A percentile compares a stretch with the other conserved stretches of the same genome.
These are phyloP conservation scores for Leptinotarsa haldemani DNA, from an alignment of 2,888 invertebrate species.

Conservation along the genomic window DNA sequence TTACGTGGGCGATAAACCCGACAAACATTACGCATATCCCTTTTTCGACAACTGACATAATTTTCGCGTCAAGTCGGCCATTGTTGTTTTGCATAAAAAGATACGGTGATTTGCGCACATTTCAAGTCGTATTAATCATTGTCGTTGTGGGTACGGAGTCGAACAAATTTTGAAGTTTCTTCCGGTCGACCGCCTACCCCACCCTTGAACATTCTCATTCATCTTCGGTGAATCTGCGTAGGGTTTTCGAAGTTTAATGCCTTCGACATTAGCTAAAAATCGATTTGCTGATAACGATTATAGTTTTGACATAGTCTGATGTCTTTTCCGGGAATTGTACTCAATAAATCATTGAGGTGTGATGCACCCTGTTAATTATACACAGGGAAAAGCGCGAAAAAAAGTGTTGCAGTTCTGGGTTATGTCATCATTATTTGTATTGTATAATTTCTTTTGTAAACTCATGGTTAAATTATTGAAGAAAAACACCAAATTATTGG, in stretches of 20 bases:
- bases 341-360: too few relatives aligned
- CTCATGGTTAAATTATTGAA: too few relatives aligned
- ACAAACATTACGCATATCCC: constrained; percentile 27
- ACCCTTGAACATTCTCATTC: constrained; percentile 28
- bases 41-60: constrained; percentile 33
- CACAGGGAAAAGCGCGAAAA: too few relatives aligned
- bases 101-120: constrained; percentile 45
- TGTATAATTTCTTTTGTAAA: too few relatives aligned
- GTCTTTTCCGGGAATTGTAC: too few relatives aligned
- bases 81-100: constrained; percentile 41
- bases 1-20: constrained; percentile 20
- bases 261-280: not conserved
- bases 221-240: constrained; percentile 19
- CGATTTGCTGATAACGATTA: too few relatives aligned
- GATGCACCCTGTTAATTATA: too few relatives aligned
- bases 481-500: too few relatives aligned
- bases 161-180: constrained; percentile 47
- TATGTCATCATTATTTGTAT: too few relatives aligned
- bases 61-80: constrained; percentile 33
- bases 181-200: constrained; percentile 44
- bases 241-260: not conserved
- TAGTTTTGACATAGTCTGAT: too few relatives aligned
- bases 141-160: constrained; percentile 47
- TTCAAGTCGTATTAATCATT: constrained; percentile 50
- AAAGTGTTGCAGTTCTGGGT: too few relatives aligned